A percentile compares a stretch with the other conserved stretches of the same genome.
Conservation (phyloP, 2,113 vertebrate genomes). For the Syngnathus scovelli region DNA sequence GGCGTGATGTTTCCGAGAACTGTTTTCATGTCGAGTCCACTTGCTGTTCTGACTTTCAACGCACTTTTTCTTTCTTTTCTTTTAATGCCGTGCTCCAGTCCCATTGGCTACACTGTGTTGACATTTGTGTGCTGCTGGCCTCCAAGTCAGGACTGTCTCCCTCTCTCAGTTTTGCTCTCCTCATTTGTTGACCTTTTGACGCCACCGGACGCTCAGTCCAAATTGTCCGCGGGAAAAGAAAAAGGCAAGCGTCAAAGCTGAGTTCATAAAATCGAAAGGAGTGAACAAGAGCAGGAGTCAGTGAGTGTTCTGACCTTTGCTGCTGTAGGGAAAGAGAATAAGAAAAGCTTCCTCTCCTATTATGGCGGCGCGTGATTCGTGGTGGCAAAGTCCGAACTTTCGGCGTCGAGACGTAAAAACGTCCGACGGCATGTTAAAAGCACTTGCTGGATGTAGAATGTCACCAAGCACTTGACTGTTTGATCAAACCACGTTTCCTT, state of each 20-base stretch:
- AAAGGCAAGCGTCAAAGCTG: slow-evolving; percentile 16
- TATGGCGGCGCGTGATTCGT: neutral
- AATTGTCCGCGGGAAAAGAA: slow-evolving; percentile 10
- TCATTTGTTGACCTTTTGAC: slow-evolving; percentile 43
- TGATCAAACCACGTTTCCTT: neutral
- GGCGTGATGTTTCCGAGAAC: slow-evolving; percentile 28
- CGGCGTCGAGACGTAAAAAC: neutral
- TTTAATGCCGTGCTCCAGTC: neutral
- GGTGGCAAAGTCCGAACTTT: neutral
- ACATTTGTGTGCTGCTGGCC: slow-evolving; percentile 1
- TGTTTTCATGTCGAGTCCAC: slow-evolving; percentile 15
- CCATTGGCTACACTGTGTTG: neutral
- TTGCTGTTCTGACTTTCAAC: slow-evolving; percentile 8
- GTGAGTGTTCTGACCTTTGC: slow-evolving; percentile 44
- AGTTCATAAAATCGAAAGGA: slow-evolving; percentile 32
- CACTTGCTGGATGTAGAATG: neutral
- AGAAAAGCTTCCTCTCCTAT: neutral
- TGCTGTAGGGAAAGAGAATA: neutral
- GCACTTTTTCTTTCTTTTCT: neutral
- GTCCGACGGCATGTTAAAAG: neutral
- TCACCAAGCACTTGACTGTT: neutral
- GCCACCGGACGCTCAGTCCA: slow-evolving; percentile 27
- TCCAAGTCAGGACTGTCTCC: slow-evolving; percentile 7
- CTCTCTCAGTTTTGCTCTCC: slow-evolving; percentile 10
- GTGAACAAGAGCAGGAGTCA: slow-evolving; percentile 16